Evolutionary conservation across 2,797 vertebrate species (phyloP).

Genomic region (Poeciliopsis gracilis): DNA sequence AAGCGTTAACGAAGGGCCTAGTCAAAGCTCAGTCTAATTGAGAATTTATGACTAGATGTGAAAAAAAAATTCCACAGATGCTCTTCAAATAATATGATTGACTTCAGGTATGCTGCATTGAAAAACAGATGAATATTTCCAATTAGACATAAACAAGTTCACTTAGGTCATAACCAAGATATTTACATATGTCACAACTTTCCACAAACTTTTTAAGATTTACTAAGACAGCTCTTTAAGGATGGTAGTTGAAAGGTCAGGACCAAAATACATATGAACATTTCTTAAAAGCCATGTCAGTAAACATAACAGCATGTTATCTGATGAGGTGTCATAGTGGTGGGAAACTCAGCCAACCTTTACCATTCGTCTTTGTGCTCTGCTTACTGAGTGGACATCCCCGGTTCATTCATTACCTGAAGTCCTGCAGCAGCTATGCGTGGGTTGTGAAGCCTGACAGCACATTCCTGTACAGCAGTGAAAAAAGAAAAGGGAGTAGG

Average conservation of each 20-base stretch:
- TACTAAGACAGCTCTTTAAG: not conserved
- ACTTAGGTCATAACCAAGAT: not conserved
- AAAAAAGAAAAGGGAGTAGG: slow-evolving; percentile 48
- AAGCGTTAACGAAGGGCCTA: not conserved
- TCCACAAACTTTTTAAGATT: not conserved
- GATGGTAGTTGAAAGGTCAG: not conserved
- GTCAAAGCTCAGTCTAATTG: not conserved
- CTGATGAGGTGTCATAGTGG: slow-evolving; percentile 25
- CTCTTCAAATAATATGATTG: not conserved
- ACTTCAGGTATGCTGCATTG: not conserved
- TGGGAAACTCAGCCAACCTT: slow-evolving; percentile 74
- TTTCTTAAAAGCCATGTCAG: not conserved
- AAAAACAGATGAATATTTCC: not conserved
- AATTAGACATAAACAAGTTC: not conserved
- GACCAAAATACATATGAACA: slow-evolving; percentile 10
- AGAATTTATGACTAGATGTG: not conserved
- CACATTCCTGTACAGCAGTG: slow-evolving; percentile 53
- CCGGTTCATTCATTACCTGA: slow-evolving; percentile 71
- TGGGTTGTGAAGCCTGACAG: slow-evolving; percentile 53
- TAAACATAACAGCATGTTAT: slow-evolving; percentile 22
- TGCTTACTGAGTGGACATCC: slow-evolving; percentile 58
- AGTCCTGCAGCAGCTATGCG: slow-evolving; percentile 48
- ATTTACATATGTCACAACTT: not conserved
- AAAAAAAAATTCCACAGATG: not conserved
- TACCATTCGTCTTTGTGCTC: slow-evolving; percentile 39